These are phyloP conservation scores for Denticeps clupeoides DNA, from an alignment of 2,797 vertebrate genomes.

Conservation along the genomic window DNA sequence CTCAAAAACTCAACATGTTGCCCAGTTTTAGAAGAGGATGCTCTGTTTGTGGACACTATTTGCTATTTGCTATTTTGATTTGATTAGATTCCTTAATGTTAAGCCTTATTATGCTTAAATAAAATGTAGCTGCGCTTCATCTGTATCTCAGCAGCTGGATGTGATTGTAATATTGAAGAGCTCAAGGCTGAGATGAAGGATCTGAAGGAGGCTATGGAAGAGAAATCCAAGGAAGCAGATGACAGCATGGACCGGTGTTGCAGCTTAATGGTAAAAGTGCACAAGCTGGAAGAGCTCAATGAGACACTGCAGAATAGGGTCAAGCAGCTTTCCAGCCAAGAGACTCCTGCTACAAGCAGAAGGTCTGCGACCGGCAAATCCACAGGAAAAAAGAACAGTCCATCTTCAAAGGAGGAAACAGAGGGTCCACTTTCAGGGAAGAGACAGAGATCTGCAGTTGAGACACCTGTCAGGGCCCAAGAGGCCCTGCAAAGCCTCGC, in stretches of 20 bases:
- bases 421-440: slow-evolving; percentile 32
- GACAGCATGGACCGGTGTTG: slow-evolving; percentile 82
- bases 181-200: slow-evolving; percentile 55
- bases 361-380: slow-evolving; percentile 2
- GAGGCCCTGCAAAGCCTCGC: slow-evolving; percentile 54
- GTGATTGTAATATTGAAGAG: slow-evolving; percentile 11
- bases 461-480: slow-evolving; percentile 36
- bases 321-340: slow-evolving; percentile 45
- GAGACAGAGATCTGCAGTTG: slow-evolving; percentile 31
- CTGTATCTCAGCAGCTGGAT: slow-evolving; percentile 3
- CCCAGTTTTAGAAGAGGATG: no score
- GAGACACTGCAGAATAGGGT: slow-evolving; percentile 59
- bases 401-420: slow-evolving; percentile 27
- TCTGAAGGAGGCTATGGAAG: slow-evolving; percentile 56
- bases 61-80: no score
- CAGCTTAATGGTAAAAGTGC: slow-evolving; percentile 64
- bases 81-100: no score
- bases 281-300: slow-evolving; percentile 73
- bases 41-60: no score
- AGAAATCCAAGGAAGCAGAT: slow-evolving; percentile 67
- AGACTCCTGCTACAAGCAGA: slow-evolving; percentile 27
- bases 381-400: slow-evolving; percentile 17
- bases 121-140: neutral
- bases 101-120: no score
- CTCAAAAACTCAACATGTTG: no score